Evolutionary conservation across 2,888 invertebrate genomes (phyloP).

Genomic region (Adineta ricciae): DNA sequence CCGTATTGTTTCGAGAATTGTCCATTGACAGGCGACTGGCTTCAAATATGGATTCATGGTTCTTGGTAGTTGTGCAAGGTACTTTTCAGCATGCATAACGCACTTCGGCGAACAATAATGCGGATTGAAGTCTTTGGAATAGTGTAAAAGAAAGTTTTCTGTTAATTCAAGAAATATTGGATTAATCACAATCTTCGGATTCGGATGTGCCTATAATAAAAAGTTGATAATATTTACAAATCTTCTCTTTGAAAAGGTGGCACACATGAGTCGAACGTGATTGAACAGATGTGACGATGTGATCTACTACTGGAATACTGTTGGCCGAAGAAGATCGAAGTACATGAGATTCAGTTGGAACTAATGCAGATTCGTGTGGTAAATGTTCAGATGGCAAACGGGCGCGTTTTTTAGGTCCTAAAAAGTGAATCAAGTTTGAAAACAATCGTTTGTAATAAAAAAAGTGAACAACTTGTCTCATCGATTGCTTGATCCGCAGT

Average conservation of each 20-base stretch:
- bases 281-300: not conserved
- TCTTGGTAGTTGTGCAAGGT: not conserved
- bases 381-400: not conserved
- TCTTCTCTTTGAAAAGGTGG: not conserved
- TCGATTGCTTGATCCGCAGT: not conserved
- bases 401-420: not conserved
- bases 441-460: too few species aligned
- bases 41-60: conserved; percentile 7
- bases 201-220: not conserved
- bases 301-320: not conserved
- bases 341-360: not conserved
- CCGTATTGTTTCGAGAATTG: not conserved
- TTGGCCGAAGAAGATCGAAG: not conserved
- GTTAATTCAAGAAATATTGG: conserved; percentile 18
- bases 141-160: not conserved
- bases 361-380: not conserved
- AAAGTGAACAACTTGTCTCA: not conserved
- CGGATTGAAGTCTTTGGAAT: not conserved
- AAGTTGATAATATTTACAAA: not conserved
- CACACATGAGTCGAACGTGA: not conserved
- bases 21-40: conserved; percentile 18
- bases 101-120: not conserved
- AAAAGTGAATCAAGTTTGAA: not conserved
- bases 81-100: not conserved
- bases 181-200: not conserved